Evolutionary conservation across 2,888 invertebrate genomes (phyloP).

Genomic region (Sepiola atlantica): DNA sequence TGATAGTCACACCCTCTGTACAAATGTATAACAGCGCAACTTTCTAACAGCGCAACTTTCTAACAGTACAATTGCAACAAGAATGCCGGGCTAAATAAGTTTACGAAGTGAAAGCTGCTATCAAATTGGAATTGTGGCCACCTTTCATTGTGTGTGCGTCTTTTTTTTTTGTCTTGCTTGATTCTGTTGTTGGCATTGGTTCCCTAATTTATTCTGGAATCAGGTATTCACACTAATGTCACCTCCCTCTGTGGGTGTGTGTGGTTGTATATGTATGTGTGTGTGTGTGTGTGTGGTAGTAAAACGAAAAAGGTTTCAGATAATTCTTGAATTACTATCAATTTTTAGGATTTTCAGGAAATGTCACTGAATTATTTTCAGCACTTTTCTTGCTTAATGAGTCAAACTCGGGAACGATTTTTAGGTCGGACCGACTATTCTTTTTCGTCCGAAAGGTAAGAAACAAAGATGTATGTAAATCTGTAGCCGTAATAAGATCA

Average conservation of each 20-base stretch:
- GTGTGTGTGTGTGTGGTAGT: no score
- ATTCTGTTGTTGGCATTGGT: no score
- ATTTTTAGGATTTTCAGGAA: not conserved
- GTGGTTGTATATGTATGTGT: no score
- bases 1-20: constrained; percentile 32
- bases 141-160: not conserved
- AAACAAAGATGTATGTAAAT: no score
- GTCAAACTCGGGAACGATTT: no score
- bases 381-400: not conserved
- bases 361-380: not conserved
- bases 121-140: not conserved
- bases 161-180: no score
- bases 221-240: no score
- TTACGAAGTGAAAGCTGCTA: not conserved
- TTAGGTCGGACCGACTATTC: no score
- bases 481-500: no score
- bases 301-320: not conserved
- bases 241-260: no score
- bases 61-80: not conserved
- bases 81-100: not conserved
- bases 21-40: not conserved
- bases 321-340: not conserved
- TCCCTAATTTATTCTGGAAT: no score
- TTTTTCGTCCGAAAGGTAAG: no score
- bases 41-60: not conserved